A percentile compares a stretch with the other conserved stretches of the same genome.
Evolutionary conservation across 2,113 vertebrate genomes (phyloP).

Genomic region (Eonycteris spelaea): DNA sequence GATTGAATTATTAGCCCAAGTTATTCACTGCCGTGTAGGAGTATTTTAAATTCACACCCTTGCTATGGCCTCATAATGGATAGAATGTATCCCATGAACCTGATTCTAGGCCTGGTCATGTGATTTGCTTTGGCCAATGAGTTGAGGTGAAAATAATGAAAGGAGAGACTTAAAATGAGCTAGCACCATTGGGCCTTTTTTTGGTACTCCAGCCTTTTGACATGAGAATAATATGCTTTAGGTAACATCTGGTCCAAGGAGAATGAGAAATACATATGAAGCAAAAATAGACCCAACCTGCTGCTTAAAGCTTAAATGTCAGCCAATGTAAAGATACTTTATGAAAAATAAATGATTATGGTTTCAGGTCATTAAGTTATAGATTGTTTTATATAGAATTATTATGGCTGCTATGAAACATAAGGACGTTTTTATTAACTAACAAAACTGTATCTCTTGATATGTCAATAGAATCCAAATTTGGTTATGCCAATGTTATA

Average conservation of each 20-base stretch:
- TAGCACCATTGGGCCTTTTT: not conserved
- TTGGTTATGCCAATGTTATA: not conserved
- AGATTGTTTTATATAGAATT: not conserved
- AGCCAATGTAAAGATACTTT: not conserved
- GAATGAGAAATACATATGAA: not conserved
- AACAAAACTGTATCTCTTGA: not conserved
- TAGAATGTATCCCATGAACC: not conserved
- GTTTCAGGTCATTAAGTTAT: not conserved
- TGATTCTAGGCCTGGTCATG: not conserved
- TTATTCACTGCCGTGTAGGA: not conserved
- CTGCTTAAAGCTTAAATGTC: not conserved
- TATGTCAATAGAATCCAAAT: not conserved
- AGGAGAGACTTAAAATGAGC: not conserved
- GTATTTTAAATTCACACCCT: not conserved
- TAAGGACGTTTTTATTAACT: not conserved
- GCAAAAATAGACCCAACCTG: not conserved
- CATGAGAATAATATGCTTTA: not conserved
- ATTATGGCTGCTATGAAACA: not conserved
- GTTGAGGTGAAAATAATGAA: not conserved
- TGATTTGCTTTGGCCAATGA: not conserved
- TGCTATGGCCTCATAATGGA: not conserved
- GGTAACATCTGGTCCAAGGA: not conserved
- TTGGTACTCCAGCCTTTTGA: not conserved
- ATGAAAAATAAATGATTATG: constrained; percentile 9
- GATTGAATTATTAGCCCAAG: not conserved